Base-by-base conservation (phyloP, 2,888 invertebrate species). In the Steromphala cineraria region DNA sequence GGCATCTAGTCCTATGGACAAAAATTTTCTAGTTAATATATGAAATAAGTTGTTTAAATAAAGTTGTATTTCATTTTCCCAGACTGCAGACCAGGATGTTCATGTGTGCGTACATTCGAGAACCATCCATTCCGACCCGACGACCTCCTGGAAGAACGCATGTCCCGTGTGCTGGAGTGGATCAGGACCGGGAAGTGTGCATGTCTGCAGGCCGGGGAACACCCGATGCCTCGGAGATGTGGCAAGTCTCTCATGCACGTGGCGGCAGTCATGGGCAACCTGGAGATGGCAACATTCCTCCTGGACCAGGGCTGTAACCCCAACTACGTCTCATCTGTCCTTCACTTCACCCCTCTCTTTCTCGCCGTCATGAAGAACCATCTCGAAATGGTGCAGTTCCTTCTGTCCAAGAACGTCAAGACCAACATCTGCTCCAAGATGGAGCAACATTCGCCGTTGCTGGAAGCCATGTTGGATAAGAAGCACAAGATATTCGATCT, bases 391-490 rank as follows among this genome's bases (percentile, higher is more conserved):
- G 85, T 88, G 2, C 81, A 82, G 52, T 80, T 82, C 24, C 85
- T 91, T 13, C 53, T 90, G 19, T 67, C 81, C 0, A 74, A 84
- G 21, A 83, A 83, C 28, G 86, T 86, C 19, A 83, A 90, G 78
- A 86, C 89, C 1, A 83, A 86, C 56, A 46, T 79, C 55, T 75
- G 79, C 31, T 80, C 81, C 19, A 83, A 78, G 78, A 78, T 21
- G 78, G 84, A 80, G 40, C 78, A 55, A 13, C 80, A 83, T 75
- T 82, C 87, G 8, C 86, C 88, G 0, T 79, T 90, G 15, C 71
- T 83, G 56, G 81, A 85, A 56, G 89, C 89, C 15, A 84, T 89
- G 74, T 40, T 84, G 21, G 81, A 75, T n/a, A 82, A 86, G 21
- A 82, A 82, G 62, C 81, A 83, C 10, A 86, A 87, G 28, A 82